Evolutionary conservation across 2,888 invertebrate species (phyloP).

Genomic region (Lutraria lutraria): DNA sequence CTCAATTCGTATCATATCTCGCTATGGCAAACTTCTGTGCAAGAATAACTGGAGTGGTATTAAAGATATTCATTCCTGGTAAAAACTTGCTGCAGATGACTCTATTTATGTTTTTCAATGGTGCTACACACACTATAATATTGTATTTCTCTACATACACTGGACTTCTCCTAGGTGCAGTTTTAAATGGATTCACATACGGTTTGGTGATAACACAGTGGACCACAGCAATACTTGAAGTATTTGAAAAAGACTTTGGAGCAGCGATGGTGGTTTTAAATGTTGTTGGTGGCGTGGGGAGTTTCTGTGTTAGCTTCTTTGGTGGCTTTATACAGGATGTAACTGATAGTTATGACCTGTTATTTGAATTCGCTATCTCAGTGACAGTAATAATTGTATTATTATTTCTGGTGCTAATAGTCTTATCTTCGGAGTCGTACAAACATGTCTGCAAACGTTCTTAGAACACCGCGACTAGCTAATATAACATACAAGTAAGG

Average conservation of each 20-base stretch:
- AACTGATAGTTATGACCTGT: slow-evolving; percentile 37
- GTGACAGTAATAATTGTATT: not conserved
- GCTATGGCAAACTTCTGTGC: slow-evolving; percentile 38
- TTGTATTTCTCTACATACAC: slow-evolving; percentile 21
- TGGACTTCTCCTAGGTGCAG: slow-evolving; percentile 32
- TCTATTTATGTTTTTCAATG: slow-evolving; percentile 8
- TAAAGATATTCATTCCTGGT: slow-evolving; percentile 21
- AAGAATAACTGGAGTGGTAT: not conserved
- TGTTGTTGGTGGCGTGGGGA: slow-evolving; percentile 29
- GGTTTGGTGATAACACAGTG: slow-evolving; percentile 29
- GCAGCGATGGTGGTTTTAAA: slow-evolving; percentile 27
- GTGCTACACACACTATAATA: slow-evolving; percentile 29
- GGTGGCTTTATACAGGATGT: slow-evolving; percentile 43
- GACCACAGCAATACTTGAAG: slow-evolving; percentile 26
- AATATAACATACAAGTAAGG: no score
- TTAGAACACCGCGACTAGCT: no score
- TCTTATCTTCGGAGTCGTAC: not conserved
- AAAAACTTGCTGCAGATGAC: slow-evolving; percentile 23
- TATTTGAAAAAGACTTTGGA: slow-evolving; percentile 25
- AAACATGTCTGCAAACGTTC: not conserved
- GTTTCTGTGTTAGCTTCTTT: slow-evolving; percentile 35
- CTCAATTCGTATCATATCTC: slow-evolving; percentile 35
- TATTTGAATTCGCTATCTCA: slow-evolving; percentile 23
- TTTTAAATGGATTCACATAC: slow-evolving; percentile 39
- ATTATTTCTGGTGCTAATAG: not conserved